Evolutionary conservation across 1,140 invertebrate species (phyloP).

Genomic region (Aphaenogaster ashmeadi): DNA sequence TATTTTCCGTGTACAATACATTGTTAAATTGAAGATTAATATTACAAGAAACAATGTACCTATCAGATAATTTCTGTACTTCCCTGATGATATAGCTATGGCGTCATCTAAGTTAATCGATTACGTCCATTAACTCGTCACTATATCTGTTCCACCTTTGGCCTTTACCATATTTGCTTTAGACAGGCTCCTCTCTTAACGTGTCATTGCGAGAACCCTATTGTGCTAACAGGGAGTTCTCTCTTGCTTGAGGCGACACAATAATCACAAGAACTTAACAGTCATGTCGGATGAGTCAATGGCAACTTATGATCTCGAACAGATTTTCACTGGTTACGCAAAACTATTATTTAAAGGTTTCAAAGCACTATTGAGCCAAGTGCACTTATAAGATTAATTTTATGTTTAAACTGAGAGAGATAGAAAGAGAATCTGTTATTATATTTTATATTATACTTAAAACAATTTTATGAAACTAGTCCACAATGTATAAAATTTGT

Average conservation of each 20-base stretch:
- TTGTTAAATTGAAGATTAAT: neutral
- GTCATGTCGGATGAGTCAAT: slow-evolving; percentile 12
- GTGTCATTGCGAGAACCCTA: neutral
- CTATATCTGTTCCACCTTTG: slow-evolving; percentile 32
- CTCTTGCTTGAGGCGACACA: slow-evolving; percentile 9
- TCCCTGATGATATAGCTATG: neutral
- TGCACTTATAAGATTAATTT: neutral
- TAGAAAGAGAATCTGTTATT: neutral
- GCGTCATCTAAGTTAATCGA: slow-evolving; percentile 18
- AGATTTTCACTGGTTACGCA: neutral
- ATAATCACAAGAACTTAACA: neutral
- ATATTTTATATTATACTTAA: neutral
- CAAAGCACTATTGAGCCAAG: neutral
- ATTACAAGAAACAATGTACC: neutral
- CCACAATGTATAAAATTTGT: neutral
- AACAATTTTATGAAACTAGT: neutral
- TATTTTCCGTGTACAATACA: too few species aligned
- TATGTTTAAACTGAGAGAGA: neutral
- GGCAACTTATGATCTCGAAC: neutral
- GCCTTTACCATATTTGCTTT: slow-evolving; percentile 43
- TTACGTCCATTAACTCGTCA: slow-evolving; percentile 32
- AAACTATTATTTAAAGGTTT: slow-evolving; percentile 12
- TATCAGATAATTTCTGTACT: slow-evolving; percentile 7
- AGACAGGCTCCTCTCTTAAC: slow-evolving; percentile 16
- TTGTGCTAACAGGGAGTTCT: slow-evolving; percentile 20